phyloP scores from a whole-genome alignment of 1,140 invertebrate species.

The Macrocentrus cingulum region DNA sequence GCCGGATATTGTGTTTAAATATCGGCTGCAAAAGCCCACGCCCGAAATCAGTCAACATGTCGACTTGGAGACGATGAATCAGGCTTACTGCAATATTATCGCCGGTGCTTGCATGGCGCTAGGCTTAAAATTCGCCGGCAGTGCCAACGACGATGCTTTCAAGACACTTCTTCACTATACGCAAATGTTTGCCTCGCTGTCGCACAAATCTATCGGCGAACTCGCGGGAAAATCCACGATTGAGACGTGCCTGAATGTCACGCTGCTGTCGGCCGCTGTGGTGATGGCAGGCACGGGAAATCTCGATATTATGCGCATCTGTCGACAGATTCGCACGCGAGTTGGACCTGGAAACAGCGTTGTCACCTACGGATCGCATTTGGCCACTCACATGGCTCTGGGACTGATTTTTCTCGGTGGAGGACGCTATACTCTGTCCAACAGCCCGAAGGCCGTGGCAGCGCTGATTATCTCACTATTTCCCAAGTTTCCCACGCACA shows the following conservation, averaged over 20 bases:
- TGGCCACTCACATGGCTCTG: constrained; percentile 92
- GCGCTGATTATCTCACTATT: constrained; percentile 91
- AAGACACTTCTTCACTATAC: constrained; percentile 72
- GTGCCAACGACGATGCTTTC: constrained; percentile 80
- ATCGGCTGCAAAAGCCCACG: constrained; percentile 71
- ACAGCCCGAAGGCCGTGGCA: constrained; percentile 80
- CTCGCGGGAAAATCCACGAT: constrained; percentile 87
- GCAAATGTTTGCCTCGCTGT: constrained; percentile 67
- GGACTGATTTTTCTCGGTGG: constrained; percentile 94
- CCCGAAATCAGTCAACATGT: constrained; percentile 65
- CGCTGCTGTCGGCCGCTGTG: constrained; percentile 79
- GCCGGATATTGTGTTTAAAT: constrained; percentile 72
- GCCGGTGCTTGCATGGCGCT: constrained; percentile 93
- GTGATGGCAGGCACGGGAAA: constrained; percentile 95
- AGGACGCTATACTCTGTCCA: constrained; percentile 83
- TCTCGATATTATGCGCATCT: constrained; percentile 68
- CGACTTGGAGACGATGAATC: constrained; percentile 95
- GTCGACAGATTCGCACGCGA: constrained; percentile 78
- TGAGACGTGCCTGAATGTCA: constrained; percentile 85
- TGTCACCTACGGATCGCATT: constrained; percentile 88
- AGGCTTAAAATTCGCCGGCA: constrained; percentile 91
- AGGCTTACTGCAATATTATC: constrained; percentile 95
- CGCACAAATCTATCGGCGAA: constrained; percentile 74
- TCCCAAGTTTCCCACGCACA: constrained; percentile 95
- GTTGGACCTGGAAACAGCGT: constrained; percentile 66